Base-by-base conservation (phyloP, 2,888 invertebrate genomes). In the Sesia bembeciformis region DNA sequence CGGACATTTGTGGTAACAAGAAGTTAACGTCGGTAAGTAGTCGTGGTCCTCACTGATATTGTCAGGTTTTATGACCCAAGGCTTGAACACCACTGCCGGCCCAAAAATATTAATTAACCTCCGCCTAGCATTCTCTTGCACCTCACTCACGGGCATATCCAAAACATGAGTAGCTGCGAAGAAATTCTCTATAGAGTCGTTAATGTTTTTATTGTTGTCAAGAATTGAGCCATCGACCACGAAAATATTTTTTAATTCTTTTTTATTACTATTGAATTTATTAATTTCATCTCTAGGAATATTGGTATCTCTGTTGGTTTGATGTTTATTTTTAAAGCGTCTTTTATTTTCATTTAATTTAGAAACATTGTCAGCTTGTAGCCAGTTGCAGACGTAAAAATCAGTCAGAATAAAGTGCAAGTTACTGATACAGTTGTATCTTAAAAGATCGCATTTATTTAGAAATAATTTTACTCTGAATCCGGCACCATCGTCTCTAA, bases 1-100 rank as follows among this genome's bases (percentile, higher is more conserved):
- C 2, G 87, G 87, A 63, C 87, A 88, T 59, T 69, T 81, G 55
- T 88, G 87, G 53, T 62, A 86, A 53, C 87, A 87, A 0, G 83
- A 72, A 0, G 66, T 58, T 6, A 88, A 57, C 0, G 80, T 78
- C 0, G 87, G 85, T 8, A 0, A 38, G 54, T 84, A 74, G 8
- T 64, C 60, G 3, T 59, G 51, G 55, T 81, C 82, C 0, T 76
- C 70, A 3, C 60, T 68, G 4, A 77, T 59, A 51, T 76, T 76
- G 51, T 74, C 62, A 1, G 86, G 86, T 49, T 73, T 73, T 0
- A 39, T 58, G 5, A 72, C 63, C 72, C 73, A 76, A 0, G 87
- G 87, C 49, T 60, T 64, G 52, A 72, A 87, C 0, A 88, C 73
- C 40, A 73, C 71, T 1, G 70, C 39, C 0, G 86, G 84, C 0